Base-by-base conservation (phyloP, 2,113 vertebrate genomes). In the Protobothrops flavoviridis region DNA sequence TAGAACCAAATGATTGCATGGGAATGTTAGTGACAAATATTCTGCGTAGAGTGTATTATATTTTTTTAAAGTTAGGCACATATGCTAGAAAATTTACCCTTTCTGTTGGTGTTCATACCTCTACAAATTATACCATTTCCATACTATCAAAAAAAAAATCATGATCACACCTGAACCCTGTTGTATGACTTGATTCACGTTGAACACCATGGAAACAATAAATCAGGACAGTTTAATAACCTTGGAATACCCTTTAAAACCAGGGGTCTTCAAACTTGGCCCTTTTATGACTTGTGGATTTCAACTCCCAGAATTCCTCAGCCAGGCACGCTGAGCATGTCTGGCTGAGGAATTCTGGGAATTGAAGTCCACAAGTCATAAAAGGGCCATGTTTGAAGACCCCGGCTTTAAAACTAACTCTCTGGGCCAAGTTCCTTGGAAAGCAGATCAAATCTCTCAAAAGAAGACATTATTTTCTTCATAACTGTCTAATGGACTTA, bases 111-210 rank as follows among this genome's bases (percentile, higher is more conserved):
- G 91, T 64, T 10, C 93, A 88, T 96, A 99, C 98, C 98, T 99
- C 96, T 98, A 95, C 99, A 99, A 21, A 52, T 95, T 92, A 98
- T 90, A 94, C 98, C 98, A 94, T 99, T 97, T 90, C 98, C 98
- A 0, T 97, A 97, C 95, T 98, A 99, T 3, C 98, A 98, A 0
- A 95, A 48, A 48, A 48, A 0, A 98, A 99, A 93, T 98, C 99
- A 95, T 5, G 97, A 12, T 98, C 98, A 3, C 99, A 99, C 91
- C 86, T 97, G 93, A 98, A 95, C 8, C 94, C 96, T 86, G 98
- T 98, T 15, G 97, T 94, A 0, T 10, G 57, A 20, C 91, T 94
- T 91, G 97, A 94, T 91, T 99, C 96, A 96, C 98, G 99, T 81
- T 96, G 91, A 86, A 99, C 98, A 0, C 98, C 98, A 3, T 97